These are phyloP conservation scores for Mythimna ferrago DNA, from an alignment of 2,888 invertebrate genomes.

Conservation along the genomic window DNA sequence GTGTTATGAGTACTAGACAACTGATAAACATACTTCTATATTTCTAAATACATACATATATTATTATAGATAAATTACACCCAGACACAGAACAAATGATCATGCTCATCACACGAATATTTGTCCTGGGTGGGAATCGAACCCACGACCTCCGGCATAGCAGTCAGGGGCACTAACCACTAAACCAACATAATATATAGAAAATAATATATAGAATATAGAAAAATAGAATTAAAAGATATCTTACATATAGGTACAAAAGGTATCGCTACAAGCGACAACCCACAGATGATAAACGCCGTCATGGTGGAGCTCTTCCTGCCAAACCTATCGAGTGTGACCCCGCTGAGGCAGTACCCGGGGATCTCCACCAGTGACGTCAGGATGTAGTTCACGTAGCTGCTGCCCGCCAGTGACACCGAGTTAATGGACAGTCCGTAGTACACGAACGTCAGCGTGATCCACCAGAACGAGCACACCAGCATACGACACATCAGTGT, in stretches of 20 bases:
- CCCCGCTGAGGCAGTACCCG: constrained; percentile 90
- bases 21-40: too few relatives aligned
- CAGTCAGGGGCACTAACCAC: too few relatives aligned
- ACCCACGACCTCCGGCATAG: too few relatives aligned
- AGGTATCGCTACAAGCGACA: constrained; percentile 89
- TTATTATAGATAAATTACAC: too few relatives aligned
- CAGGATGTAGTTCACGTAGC: constrained; percentile 94
- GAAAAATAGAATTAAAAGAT: neutral
- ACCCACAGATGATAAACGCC: constrained; percentile 91
- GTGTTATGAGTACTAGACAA: too few relatives aligned
- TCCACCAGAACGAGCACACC: constrained; percentile 95
- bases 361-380: constrained; percentile 92
- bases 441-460: constrained; percentile 94
- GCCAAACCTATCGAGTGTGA: constrained; percentile 91
- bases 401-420: constrained; percentile 93
- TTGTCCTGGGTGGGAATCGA: too few relatives aligned
- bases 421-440: constrained; percentile 95
- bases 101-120: too few relatives aligned
- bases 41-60: too few relatives aligned
- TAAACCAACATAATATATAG: too few relatives aligned
- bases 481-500: constrained; percentile 88
- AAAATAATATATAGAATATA: too few relatives aligned
- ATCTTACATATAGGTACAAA: constrained; percentile 90
- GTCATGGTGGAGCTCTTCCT: constrained; percentile 90
- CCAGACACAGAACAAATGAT: too few relatives aligned